Evolutionary conservation across 2,888 invertebrate species (phyloP), one percentile per base, ranked within the genome.

Genomic region (Chouioia cunea): DNA sequence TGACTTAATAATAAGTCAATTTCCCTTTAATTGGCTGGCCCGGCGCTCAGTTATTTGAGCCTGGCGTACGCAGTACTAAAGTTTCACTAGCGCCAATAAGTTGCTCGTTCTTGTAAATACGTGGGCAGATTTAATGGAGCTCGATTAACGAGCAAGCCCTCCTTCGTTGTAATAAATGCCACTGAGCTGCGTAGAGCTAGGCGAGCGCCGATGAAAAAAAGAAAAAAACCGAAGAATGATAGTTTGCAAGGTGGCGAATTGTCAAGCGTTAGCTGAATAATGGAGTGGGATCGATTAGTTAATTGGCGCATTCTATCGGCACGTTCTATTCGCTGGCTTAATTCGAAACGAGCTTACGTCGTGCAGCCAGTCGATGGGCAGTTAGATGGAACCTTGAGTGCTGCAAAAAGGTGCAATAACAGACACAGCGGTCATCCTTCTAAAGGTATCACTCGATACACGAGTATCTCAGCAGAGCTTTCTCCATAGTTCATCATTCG

Each of bases 281-380:
- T 70, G 71, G 68, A 65, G 58, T 58, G 53, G 43, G 36, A 77
- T 77, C 75, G 75, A 75, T 74, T 67, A 67, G 60, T 69, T 50
- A 74, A 79, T 74, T 63, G 67, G 18, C 6, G 52, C 52, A 4
- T 2, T 12, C 27, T 14, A 4, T 10, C 20, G n/a, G 36, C 14
- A 6, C 27, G 27, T 2, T 6, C 27, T 6, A 6, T 12, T 6
- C 36, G 36, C 6, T 1, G 4, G 12, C 36, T 10, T 36, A 6
- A 1, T 1, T 36, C 36, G 36, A 6, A 6, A 12, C 10, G 36
- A 36, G 36, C 36, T 36, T 36, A 1, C 36, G 36, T 12, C 12
- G 36, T 12, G 10, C 27, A 27, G 27, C 27, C 27, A 27, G 27
- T 27, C 27, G 27, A 27, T 27, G 27, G 27, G 2, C 27, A 27